Conservation (phyloP, 2,113 vertebrate genomes). For the Dasyornis broadbenti region DNA sequence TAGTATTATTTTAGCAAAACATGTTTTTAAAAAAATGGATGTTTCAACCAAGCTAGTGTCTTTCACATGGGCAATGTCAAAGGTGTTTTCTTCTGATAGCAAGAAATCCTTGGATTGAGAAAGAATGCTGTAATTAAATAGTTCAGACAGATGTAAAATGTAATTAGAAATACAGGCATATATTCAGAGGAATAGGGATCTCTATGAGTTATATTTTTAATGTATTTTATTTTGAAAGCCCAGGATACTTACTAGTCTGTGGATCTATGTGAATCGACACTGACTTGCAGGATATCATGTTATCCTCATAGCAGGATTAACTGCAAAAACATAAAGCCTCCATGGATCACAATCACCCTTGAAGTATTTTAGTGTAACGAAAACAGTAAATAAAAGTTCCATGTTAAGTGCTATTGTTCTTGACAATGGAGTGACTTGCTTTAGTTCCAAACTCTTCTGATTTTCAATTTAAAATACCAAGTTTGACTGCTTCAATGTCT, state of each 20-base stretch:
- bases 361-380: not conserved
- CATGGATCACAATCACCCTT: not conserved
- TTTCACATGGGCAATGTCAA: not conserved
- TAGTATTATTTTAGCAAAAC: conserved; percentile 23
- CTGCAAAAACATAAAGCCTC: not conserved
- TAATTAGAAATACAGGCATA: not conserved
- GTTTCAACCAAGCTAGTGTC: not conserved
- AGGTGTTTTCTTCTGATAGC: not conserved
- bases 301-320: not conserved
- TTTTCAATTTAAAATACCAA: not conserved
- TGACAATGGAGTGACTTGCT: not conserved
- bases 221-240: conserved; percentile 19
- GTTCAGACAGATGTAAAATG: not conserved
- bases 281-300: not conserved
- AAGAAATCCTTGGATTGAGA: not conserved
- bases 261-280: not conserved
- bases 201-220: not conserved
- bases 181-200: not conserved
- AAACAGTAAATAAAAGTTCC: not conserved
- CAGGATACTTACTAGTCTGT: not conserved
- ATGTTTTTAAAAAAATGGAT: conserved; percentile 14
- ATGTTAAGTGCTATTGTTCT: not conserved
- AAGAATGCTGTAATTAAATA: not conserved
- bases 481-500: not conserved
- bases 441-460: not conserved